Percentiles rank a stretch among this genome's conserved stretches.
Evolutionary conservation across 2,113 vertebrate species (phyloP).

Genomic region (Hippocampus mohnikei): DNA sequence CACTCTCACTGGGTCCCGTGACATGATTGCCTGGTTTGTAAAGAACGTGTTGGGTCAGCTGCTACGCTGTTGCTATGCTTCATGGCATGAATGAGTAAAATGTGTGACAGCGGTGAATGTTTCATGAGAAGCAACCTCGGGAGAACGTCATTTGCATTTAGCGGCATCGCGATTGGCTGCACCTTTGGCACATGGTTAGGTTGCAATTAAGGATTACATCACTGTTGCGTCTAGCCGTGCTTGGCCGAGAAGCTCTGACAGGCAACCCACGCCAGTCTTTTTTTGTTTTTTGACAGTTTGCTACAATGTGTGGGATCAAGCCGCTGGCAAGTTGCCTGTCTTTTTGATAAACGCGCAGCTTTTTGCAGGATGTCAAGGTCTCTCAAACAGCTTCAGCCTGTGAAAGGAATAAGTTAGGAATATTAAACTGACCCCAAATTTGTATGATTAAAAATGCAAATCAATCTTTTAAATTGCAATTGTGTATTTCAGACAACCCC

Average conservation of each 20-base stretch:
- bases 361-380: constrained; percentile 13
- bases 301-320: constrained; percentile 17
- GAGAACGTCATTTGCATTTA: constrained; percentile 40
- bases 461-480: background rate
- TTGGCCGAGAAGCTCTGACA: background rate
- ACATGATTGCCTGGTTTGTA: background rate
- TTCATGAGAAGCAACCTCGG: constrained; percentile 54
- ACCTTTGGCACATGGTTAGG: constrained; percentile 29
- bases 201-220: constrained; percentile 49
- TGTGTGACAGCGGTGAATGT: constrained; percentile 54
- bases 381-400: background rate
- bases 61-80: constrained; percentile 41
- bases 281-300: constrained; percentile 27
- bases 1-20: background rate
- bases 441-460: background rate
- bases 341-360: constrained; percentile 21
- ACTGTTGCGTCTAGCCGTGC: constrained; percentile 12
- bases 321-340: constrained; percentile 15
- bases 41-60: background rate
- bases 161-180: constrained; percentile 44
- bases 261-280: constrained; percentile 1
- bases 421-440: background rate
- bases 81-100: constrained; percentile 62
- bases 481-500: too few relatives aligned
- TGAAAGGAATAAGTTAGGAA: background rate